phyloP scores from a whole-genome alignment of 2,797 vertebrate species.

The Falco columbarius region DNA sequence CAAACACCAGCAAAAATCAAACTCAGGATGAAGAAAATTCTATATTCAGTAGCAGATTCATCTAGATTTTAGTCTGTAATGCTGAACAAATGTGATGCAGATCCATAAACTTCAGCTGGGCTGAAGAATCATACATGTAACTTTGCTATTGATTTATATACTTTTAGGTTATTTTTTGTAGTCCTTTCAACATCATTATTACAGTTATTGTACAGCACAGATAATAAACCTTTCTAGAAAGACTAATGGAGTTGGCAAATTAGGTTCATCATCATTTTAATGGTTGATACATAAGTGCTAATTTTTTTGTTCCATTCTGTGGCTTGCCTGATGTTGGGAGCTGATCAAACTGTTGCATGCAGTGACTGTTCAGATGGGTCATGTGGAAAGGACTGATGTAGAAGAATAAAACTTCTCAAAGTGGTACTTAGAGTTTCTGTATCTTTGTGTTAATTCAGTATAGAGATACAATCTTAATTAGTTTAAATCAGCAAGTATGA shows the following conservation, averaged over 20 bases:
- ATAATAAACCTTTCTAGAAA: slow-evolving; percentile 30
- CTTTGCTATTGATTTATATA: slow-evolving; percentile 32
- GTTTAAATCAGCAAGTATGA: neutral
- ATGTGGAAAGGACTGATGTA: neutral
- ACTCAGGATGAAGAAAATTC: neutral
- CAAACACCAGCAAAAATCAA: neutral
- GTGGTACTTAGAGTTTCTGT: neutral
- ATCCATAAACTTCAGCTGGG: neutral
- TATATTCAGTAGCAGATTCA: neutral
- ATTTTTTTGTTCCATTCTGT: neutral
- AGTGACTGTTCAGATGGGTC: neutral
- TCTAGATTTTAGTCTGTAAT: neutral
- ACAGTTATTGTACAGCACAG: slow-evolving; percentile 4
- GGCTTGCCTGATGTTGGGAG: neutral
- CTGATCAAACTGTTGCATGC: neutral
- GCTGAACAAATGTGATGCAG: neutral
- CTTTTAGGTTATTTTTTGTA: neutral
- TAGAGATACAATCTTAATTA: neutral
- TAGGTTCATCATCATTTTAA: slow-evolving; percentile 15
- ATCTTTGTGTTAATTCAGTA: neutral
- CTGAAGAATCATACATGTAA: neutral
- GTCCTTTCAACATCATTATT: neutral
- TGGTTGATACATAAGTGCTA: neutral
- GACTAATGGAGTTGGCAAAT: slow-evolving; percentile 18
- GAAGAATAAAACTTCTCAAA: neutral